Evolutionary conservation across 2,888 invertebrate species (phyloP).

Genomic region (Willowsia nigromaculata): DNA sequence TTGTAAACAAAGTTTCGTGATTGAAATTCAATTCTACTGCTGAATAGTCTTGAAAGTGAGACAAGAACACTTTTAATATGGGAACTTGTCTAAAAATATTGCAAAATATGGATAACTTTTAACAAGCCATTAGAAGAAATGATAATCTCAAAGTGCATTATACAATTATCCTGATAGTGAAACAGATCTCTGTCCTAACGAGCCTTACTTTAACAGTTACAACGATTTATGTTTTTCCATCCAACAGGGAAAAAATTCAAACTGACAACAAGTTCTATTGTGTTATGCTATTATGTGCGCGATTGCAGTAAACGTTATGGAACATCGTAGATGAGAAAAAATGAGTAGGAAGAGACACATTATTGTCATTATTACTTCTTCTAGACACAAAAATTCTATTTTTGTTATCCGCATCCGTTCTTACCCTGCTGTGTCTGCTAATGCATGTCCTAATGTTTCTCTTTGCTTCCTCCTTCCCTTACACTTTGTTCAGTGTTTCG

Average conservation of each 20-base stretch:
- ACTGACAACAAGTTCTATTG: conserved; percentile 23
- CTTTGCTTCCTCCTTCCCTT: background rate
- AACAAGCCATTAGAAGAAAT: background rate
- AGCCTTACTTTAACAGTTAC: background rate
- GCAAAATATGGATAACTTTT: too few species aligned
- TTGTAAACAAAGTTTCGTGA: too few species aligned
- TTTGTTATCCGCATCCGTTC: conserved; percentile 42
- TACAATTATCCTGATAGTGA: background rate
- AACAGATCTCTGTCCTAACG: background rate
- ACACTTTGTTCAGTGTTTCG: conserved; percentile 39
- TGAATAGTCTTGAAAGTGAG: too few species aligned
- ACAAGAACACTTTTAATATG: too few species aligned
- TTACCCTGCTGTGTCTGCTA: background rate
- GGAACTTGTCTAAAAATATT: too few species aligned
- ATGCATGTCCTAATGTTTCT: background rate
- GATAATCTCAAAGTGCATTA: background rate
- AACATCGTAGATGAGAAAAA: conserved; percentile 9
- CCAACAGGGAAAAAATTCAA: background rate
- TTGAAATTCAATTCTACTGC: too few species aligned
- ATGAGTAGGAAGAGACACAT: conserved; percentile 40
- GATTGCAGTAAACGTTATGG: conserved; percentile 6
- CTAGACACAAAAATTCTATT: conserved; percentile 20
- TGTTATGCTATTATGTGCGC: background rate
- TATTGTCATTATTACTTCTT: conserved; percentile 33
- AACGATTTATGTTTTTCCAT: background rate